Base-by-base conservation (phyloP, 2,797 vertebrate genomes). In the Coregonus sp. region DNA sequence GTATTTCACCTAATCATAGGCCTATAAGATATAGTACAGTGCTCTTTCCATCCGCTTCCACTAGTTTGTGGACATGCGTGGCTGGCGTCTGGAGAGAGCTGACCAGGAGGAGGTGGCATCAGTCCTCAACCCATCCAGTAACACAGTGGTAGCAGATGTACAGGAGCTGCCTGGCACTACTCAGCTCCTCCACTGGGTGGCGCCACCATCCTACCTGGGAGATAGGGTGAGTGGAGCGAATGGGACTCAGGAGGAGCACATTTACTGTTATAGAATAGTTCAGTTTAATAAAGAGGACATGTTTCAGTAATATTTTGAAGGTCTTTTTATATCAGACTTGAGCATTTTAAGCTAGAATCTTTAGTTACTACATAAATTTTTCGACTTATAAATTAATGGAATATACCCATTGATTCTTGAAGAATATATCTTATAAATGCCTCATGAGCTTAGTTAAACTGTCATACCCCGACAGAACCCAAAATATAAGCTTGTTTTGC, bases 11-110 rank as follows among this genome's bases (percentile, higher is more conserved):
- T 3, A 29, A 6, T 25, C 25, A 18, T 9, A 11, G 31, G 33
- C 5, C 29, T 33, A 31, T 51, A 5, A 59, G 33, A 15, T 31
- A 56, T 95, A 93, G 97, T 98, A 91, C 94, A 47, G 3, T 47
- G 2, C 40, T 33, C 5, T 73, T 50, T 25, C 12, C 4, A 20
- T 51, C 47, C 20, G 5, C 47, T 52, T 47, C 52, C 51, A 5
- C 3, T 75, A 99, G 98, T 96, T 96, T 87, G 94, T 96, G 78
- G 94, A 96, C 68, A 98, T 99, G 97, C 92, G 75, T 69, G 92
- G 82, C 80, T 99, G 98, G 98, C 92, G 3, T 70, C 90, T 99
- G 86, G 91, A 96, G 89, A 93, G 88, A 0, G 70, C 77, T 0
- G 92, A 95, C 70, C 92, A 90, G 75, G 89, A 79, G 69, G 90